Base-by-base conservation (phyloP, 92 coral and sea anemone species). In the Porites divaricata region DNA sequence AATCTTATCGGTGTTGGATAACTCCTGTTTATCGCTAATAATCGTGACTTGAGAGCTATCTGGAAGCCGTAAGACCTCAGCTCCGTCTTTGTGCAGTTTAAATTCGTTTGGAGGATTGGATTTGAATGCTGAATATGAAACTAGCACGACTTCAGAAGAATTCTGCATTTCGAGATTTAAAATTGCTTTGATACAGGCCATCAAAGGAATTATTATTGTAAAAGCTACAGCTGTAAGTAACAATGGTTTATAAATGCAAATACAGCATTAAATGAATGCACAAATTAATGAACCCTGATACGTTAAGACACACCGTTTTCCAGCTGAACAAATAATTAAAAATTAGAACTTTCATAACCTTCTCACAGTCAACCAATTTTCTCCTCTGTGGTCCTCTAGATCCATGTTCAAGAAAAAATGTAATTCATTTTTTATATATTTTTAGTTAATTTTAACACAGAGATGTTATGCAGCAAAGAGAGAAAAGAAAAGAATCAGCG, bases 21-120 rank as follows among this genome's bases (percentile, higher is more conserved):
- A 50, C 70, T 95, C 86, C 50, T 81, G 79, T 54, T 93, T 89
- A 53, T 88, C 91, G 45, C 95, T 87, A 19, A 95, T 89, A 26
- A 95, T 76, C 58, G 98, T 87, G 52, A 71, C 90, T 12, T 17
- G 58, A 2, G 88, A 45, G 12, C 61, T 89, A 28, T 85, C 81
- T 3, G 98, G 95, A 16, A 89, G 86, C 16, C 59, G 15, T 1
- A 89, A 50, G 64, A 5, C 53, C 5, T 87, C 97, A 6, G 19
- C 2, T 10, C 71, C 86, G 26, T n/a, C 24, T 23, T 66, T 68
- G 67, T 67, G 26, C 58, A 28, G 65, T 35, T 24, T 25, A 66
- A 94, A 90, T 63, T 90, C 85, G 35, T 62, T 83, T 3, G 98
- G 95, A 50, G 92, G 95, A 25, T 65, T 82, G 1, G 95, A 80